phyloP scores from a whole-genome alignment of 92 coral and sea anemone species.

The Virgularia gustaviana region DNA sequence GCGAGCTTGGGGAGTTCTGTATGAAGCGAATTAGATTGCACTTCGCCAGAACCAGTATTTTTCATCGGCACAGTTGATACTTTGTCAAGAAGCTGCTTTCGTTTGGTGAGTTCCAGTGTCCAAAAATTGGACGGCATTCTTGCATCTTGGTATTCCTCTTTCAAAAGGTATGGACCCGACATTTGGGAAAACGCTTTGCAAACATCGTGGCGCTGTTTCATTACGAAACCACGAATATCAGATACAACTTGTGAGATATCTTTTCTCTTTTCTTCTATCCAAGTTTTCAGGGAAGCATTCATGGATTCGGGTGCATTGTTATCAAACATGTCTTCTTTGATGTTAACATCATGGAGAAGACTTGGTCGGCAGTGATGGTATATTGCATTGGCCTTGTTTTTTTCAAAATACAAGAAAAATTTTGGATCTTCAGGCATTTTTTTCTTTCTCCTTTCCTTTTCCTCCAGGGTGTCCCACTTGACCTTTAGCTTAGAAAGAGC shows the following conservation, averaged over 20 bases:
- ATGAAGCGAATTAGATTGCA: neutral
- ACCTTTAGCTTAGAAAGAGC: constrained; percentile 48
- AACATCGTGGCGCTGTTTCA: constrained; percentile 52
- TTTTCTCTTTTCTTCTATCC: constrained; percentile 27
- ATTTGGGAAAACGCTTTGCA: constrained; percentile 50
- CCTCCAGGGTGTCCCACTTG: constrained; percentile 46
- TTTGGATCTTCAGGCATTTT: constrained; percentile 47
- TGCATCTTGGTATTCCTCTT: constrained; percentile 30
- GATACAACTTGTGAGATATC: constrained; percentile 46
- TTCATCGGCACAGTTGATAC: constrained; percentile 40
- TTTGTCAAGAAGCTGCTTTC: constrained; percentile 28
- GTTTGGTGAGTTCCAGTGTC: constrained; percentile 13
- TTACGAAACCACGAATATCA: constrained; percentile 37
- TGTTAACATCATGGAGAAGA: constrained; percentile 36
- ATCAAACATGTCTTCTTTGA: constrained; percentile 51
- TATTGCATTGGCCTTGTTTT: constrained; percentile 31
- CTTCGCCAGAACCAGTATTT: neutral
- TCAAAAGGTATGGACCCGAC: constrained; percentile 48
- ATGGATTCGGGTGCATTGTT: constrained; percentile 51
- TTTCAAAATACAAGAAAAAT: constrained; percentile 37
- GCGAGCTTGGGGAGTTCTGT: constrained; percentile 11
- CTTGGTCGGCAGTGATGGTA: constrained; percentile 51
- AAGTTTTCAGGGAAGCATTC: constrained; percentile 47
- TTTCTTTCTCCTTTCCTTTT: constrained; percentile 42
- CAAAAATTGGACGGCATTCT: constrained; percentile 39